Evolutionary conservation across 1,140 invertebrate genomes (phyloP).

Genomic region (Lepidurus apus): DNA sequence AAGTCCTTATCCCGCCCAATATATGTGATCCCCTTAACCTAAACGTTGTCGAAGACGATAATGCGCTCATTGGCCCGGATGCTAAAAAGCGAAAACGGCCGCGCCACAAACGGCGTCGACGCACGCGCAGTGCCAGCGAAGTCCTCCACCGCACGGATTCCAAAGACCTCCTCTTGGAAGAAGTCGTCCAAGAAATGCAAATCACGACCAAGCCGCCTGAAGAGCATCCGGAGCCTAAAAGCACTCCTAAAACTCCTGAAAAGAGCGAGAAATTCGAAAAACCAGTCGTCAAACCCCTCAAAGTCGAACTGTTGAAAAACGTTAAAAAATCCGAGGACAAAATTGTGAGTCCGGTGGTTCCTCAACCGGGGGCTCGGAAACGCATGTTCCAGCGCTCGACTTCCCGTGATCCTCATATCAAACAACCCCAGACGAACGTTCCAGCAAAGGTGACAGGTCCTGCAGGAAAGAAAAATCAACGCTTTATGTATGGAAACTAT

Average conservation of each 20-base stretch:
- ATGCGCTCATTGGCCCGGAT: slow-evolving; percentile 70
- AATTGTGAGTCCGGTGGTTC: slow-evolving; percentile 86
- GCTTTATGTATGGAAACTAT: slow-evolving; percentile 93
- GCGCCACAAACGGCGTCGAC: slow-evolving; percentile 31
- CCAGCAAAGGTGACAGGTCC: too few relatives aligned
- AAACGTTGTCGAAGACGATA: slow-evolving; percentile 60
- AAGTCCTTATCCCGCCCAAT: slow-evolving; percentile 87
- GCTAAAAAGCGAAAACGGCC: slow-evolving; percentile 47
- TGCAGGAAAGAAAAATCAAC: slow-evolving; percentile 54
- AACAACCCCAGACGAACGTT: slow-evolving; percentile 43
- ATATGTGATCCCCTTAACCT: slow-evolving; percentile 85
- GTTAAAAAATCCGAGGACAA: slow-evolving; percentile 68
- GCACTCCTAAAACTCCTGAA: slow-evolving; percentile 30
- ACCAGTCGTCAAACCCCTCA: slow-evolving; percentile 12
- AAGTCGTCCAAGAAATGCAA: slow-evolving; percentile 34
- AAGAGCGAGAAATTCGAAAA: slow-evolving; percentile 37
- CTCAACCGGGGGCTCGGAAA: slow-evolving; percentile 72
- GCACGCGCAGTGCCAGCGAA: slow-evolving; percentile 29
- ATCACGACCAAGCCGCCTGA: neutral
- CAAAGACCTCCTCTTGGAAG: slow-evolving; percentile 1
- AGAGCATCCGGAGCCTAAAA: neutral
- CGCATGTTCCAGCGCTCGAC: slow-evolving; percentile 45
- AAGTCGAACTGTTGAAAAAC: slow-evolving; percentile 33
- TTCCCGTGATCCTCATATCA: slow-evolving; percentile 51
- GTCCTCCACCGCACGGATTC: slow-evolving; percentile 23